Conservation (phyloP, 2,113 vertebrate genomes). For the Forbesichthys papilliferus region DNA sequence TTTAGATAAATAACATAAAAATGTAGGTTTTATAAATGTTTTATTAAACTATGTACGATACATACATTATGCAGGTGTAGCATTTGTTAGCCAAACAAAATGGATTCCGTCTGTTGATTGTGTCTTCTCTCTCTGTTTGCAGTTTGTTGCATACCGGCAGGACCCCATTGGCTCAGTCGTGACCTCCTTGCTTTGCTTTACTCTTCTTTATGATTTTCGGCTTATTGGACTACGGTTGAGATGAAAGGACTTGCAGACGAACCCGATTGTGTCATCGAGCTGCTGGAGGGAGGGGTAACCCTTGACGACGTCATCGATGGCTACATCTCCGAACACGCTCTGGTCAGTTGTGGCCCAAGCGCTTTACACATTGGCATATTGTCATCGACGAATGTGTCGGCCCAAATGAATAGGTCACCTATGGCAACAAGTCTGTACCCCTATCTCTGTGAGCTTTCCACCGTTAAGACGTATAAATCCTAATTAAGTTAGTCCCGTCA, state of each 20-base stretch:
- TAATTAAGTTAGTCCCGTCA: background rate
- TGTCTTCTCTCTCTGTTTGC: slow-evolving; percentile 11
- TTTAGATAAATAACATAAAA: too few relatives aligned
- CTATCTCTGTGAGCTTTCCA: background rate
- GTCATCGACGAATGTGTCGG: too few relatives aligned
- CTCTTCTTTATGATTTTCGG: slow-evolving; percentile 98
- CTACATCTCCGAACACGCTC: slow-evolving; percentile 91
- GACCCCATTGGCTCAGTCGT: slow-evolving; percentile 93
- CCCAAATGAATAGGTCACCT: too few relatives aligned
- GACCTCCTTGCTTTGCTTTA: slow-evolving; percentile 81
- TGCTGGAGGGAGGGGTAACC: slow-evolving; percentile 90
- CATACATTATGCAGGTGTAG: too few relatives aligned
- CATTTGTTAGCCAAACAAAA: too few relatives aligned
- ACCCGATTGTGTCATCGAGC: slow-evolving; percentile 91
- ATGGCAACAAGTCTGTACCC: too few relatives aligned
- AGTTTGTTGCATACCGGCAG: slow-evolving; percentile 99
- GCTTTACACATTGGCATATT: background rate
- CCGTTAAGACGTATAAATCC: background rate
- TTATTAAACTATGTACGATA: too few relatives aligned
- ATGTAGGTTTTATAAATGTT: too few relatives aligned
- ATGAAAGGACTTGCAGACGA: slow-evolving; percentile 98
- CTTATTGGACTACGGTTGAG: slow-evolving; percentile 98
- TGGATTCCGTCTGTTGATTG: background rate
- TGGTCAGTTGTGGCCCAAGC: slow-evolving; percentile 77
- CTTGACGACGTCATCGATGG: slow-evolving; percentile 92